A percentile compares a stretch with the other conserved stretches of the same genome.
Evolutionary conservation across 2,797 vertebrate genomes (phyloP).

Genomic region (Scarus forsteni): DNA sequence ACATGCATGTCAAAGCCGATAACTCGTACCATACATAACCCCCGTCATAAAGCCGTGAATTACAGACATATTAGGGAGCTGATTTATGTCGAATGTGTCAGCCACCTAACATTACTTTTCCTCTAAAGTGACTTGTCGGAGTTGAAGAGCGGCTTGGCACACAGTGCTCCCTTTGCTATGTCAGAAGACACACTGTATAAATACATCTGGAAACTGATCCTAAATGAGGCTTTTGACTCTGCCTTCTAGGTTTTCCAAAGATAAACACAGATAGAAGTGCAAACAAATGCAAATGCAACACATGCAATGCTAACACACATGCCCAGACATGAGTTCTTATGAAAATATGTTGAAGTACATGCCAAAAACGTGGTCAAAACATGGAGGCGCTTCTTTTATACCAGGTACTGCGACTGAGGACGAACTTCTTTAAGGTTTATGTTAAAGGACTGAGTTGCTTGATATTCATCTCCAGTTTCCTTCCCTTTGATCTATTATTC

Average conservation of each 20-base stretch:
- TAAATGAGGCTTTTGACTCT: neutral
- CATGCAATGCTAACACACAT: neutral
- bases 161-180: neutral
- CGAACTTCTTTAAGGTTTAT: neutral
- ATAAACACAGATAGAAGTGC: neutral
- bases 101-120: constrained; percentile 19
- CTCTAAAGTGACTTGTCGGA: constrained; percentile 13
- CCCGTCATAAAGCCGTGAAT: constrained; percentile 46
- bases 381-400: neutral
- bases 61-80: constrained; percentile 47
- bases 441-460: neutral
- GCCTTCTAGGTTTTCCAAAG: neutral
- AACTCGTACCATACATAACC: constrained; percentile 33
- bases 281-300: neutral
- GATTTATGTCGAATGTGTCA: constrained; percentile 52
- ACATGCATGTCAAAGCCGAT: constrained; percentile 31
- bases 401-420: neutral
- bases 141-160: constrained; percentile 3
- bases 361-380: constrained; percentile 5
- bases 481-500: constrained; percentile 18
- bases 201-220: constrained; percentile 1
- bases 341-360: constrained; percentile 25
- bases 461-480: constrained; percentile 8
- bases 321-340: neutral
- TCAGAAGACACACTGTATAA: neutral